Base-by-base conservation (phyloP, 1,140 invertebrate species). In the Tetragonula clypearis region DNA sequence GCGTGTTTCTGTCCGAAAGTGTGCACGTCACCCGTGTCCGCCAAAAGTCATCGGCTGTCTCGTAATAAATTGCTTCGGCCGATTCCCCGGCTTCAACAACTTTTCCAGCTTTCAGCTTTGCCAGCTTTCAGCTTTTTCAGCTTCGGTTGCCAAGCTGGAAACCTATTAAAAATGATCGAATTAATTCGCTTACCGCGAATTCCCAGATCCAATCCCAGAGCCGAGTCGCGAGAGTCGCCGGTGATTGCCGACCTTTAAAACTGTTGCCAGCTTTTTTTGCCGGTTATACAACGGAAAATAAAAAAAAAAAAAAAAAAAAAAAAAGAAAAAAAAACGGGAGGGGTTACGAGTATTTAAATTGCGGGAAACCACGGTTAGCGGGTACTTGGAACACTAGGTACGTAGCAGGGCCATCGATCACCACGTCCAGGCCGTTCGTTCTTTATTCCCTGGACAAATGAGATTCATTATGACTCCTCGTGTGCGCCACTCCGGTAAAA, bases 381-480 rank as follows among this genome's bases (percentile, higher is more conserved):
- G 66, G 74, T 84, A 78, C 78, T 85, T 71, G 71, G 79, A 84
- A 62, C 82, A 76, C 82, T 79, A 60, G 82, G 75, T 90, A 79
- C 85, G 82, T 69, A 69, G 82, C 35, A 73, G 68, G 65, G 58
- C 86, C 88, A 90, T 90, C 88, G 88, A 89, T 90, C 88, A 90
- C 71, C 30, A 68, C 41, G 85, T 89, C 81, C 78, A 86, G 30
- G 21, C 55, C 79, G 30, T 74, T 71, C 60, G 88, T 87, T 89
- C 88, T 89, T 90, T 89, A 89, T 86, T 86, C 78, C 55, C 81
- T 58, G 41, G 83, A 90, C 86, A 90, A 90, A 90, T 90, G 88
- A 89, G 85, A 90, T 90, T 90, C 88, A 90, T 90, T 89, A 90
- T 89, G 82, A 82, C 85, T 87, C 69, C 82, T 73, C 82, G 85